Base-by-base conservation (phyloP, 2,797 vertebrate genomes). In the Sebastes diploproa region DNA sequence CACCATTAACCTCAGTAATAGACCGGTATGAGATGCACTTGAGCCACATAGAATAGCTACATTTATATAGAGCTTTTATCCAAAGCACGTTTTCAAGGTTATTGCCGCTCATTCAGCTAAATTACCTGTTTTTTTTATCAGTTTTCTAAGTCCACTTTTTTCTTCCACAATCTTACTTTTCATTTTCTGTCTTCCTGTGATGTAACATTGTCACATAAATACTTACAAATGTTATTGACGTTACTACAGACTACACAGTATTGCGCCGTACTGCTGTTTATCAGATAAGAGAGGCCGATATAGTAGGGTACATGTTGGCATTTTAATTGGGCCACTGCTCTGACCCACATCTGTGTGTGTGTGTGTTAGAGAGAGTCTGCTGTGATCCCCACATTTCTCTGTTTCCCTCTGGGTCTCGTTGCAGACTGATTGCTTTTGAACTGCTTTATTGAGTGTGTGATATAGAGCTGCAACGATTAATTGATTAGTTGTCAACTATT, bases 321-420 rank as follows among this genome's bases (percentile, higher is more conserved):
- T 81, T 82, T 88, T 82, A 93, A 86, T 72, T 85, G 75, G 88
- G 86, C 78, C 90, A 88, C 58, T 64, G 83, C 69, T 63, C 59
- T 90, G 89, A 91, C 89, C 89, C 87, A 89, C 66, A 86, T 93
- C 42, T 68, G 34, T 50, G 34, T 64, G 22, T 63, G 66, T 65
- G 55, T 50, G 42, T 46, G 32, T 63, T 7, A 46, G 42, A 18
- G 16, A 46, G 42, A 46, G 68, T 30, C 7, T 59, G 23, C 62
- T 56, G 29, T 77, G 42, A 64, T 83, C 42, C 46, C 82, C 56
- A 63, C 50, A 69, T 72, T 61, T 72, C 70, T 29, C 71, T 11
- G 32, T 54, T 4, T 46, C 71, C 69, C 27, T 74, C 30, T 70
- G 69, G 78, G 66, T 86, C 25, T 22, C 2, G 27, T 61, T 79